Base-by-base conservation (phyloP, 2,113 vertebrate species). In the Syngnathus typhle region DNA sequence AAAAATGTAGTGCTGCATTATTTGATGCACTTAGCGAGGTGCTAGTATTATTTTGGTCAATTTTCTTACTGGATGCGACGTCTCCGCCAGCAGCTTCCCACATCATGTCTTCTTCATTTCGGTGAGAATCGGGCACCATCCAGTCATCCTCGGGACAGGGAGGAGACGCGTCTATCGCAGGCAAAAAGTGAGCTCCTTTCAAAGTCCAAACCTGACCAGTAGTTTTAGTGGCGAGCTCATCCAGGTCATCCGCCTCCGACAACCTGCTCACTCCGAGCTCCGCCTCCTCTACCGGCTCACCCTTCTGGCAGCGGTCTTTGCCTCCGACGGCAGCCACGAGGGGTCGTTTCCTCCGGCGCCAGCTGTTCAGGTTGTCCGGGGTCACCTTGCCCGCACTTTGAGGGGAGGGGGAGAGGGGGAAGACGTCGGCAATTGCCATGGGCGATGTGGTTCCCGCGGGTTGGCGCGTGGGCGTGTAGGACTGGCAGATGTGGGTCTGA, bases 401-500 rank as follows among this genome's bases (percentile, higher is more conserved):
- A 23, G 96, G 96, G 0, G 96, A 98, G 0, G 95, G 96, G 0
- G 94, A 95, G 84, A 79, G 83, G 2, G 93, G 84, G 63, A 90
- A 64, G 46, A 87, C 79, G 0, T 82, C 76, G 12, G 91, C 88
- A 2, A 76, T 2, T 8, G 88, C 82, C 0, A 23, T 11, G 11
- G 95, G 94, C 18, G 95, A 94, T 16, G 87, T 72, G 15, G 89
- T 84, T 0, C 74, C 84, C 0, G 86, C 84, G 4, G 88, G 74
- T 52, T 91, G 87, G 18, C 52, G 90, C 0, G 94, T 96, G 0
- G 96, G 95, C 1, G 97, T 97, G 65, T 94, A 96, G 0, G 95
- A 93, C 77, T 95, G 95, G 80, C 96, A 99, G 78, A 99, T 97
- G 67, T 91, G 95, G 0, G 92, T 98, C 60, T 98, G 97, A 12